phyloP scores from a whole-genome alignment of 1,140 invertebrate genomes.

The Periplaneta americana region DNA sequence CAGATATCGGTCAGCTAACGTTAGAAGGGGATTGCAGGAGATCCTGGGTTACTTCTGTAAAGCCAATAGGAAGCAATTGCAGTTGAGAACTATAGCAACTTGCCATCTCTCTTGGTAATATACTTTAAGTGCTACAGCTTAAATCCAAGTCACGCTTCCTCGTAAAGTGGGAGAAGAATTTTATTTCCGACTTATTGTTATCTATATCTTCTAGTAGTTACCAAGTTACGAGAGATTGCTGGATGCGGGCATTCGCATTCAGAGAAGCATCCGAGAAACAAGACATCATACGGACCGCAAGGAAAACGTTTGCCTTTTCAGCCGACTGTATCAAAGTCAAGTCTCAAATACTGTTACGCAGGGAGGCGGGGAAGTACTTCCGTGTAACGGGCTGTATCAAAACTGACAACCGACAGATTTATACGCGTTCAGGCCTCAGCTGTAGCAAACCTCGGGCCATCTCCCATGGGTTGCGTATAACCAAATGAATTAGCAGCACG shows the following conservation, averaged over 20 bases:
- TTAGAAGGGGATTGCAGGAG: neutral
- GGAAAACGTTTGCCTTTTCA: neutral
- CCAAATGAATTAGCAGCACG: too few species aligned
- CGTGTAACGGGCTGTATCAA: too few species aligned
- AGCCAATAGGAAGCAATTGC: neutral
- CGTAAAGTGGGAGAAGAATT: neutral
- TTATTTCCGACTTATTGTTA: neutral
- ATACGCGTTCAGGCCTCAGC: too few species aligned
- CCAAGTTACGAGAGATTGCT: neutral
- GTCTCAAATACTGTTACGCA: too few species aligned
- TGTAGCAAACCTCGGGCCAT: too few species aligned
- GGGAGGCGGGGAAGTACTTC: too few species aligned
- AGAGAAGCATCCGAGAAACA: neutral
- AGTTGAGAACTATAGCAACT: neutral
- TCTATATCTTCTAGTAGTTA: neutral
- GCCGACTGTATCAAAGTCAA: too few species aligned
- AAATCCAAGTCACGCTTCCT: neutral
- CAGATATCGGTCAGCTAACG: neutral
- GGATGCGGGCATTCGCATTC: neutral
- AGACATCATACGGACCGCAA: neutral
- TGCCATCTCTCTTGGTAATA: neutral
- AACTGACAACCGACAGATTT: too few species aligned
- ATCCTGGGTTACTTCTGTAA: neutral
- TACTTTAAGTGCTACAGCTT: neutral
- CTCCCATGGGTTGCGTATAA: too few species aligned